These are phyloP conservation scores for Crematogaster levior DNA, from an alignment of 2,888 invertebrate genomes.

Conservation along the genomic window DNA sequence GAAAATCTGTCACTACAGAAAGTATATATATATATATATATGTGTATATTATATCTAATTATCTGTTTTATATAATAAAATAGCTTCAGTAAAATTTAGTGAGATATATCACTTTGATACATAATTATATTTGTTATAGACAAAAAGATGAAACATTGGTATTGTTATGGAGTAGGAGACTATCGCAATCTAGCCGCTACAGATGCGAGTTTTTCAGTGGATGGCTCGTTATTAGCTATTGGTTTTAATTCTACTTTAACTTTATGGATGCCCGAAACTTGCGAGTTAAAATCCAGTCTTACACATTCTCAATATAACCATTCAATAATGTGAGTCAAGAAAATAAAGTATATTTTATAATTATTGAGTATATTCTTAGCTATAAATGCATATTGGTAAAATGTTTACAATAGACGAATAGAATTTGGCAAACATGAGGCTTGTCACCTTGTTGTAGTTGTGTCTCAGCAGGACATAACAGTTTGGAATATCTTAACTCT, in stretches of 20 bases:
- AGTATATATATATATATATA: neutral
- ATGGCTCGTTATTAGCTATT: constrained; percentile 92
- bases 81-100: neutral
- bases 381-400: neutral
- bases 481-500: constrained; percentile 92
- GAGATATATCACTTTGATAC: neutral
- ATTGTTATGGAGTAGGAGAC: constrained; percentile 88
- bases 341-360: constrained; percentile 27
- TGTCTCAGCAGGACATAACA: constrained; percentile 87
- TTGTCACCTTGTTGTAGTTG: constrained; percentile 88
- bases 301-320: constrained; percentile 84
- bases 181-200: constrained; percentile 88
- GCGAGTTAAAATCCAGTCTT: constrained; percentile 88
- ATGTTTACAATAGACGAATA: constrained; percentile 83
- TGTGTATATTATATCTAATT: constrained; percentile 13
- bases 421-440: constrained; percentile 88
- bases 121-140: constrained; percentile 79
- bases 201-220: constrained; percentile 89
- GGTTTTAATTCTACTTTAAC: constrained; percentile 90
- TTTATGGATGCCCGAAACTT: constrained; percentile 89
- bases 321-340: constrained; percentile 83
- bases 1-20: constrained; percentile 84
- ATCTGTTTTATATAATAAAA: constrained; percentile 33
- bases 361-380: neutral
- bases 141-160: constrained; percentile 88